Conservation (phyloP, 2,888 invertebrate species). For the Leptinotarsa rubiginosa region DNA sequence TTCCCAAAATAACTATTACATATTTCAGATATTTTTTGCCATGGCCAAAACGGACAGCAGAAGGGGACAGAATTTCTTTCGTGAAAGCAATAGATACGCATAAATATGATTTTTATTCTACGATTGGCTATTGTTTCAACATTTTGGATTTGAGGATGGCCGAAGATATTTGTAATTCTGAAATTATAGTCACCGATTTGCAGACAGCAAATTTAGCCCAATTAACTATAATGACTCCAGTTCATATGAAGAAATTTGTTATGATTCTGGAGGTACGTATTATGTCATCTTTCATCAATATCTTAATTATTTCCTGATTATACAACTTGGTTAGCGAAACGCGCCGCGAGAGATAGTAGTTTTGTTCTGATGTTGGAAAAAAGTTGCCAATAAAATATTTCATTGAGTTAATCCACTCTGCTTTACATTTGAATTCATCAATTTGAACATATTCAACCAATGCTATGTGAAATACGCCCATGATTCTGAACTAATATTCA, state of each 20-base stretch:
- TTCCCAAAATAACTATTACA: too few relatives aligned
- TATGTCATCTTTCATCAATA: not conserved
- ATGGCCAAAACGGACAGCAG: conserved; percentile 66
- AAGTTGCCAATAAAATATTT: too few relatives aligned
- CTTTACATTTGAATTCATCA: too few relatives aligned
- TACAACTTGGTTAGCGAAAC: too few relatives aligned
- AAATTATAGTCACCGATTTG: conserved; percentile 67
- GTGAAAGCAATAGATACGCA: conserved; percentile 59
- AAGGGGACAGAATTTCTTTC: conserved; percentile 66
- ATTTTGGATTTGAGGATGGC: conserved; percentile 67
- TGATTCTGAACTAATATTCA: too few relatives aligned
- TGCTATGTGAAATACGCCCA: too few relatives aligned
- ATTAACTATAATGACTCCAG: conserved; percentile 64
- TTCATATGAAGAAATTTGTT: conserved; percentile 64
- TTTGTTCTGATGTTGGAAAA: too few relatives aligned
- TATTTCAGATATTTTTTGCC: conserved; percentile 64
- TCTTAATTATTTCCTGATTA: too few relatives aligned
- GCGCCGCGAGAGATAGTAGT: too few relatives aligned
- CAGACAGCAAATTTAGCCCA: conserved; percentile 63
- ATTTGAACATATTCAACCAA: too few relatives aligned
- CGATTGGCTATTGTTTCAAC: conserved; percentile 60
- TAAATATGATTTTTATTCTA: conserved; percentile 55
- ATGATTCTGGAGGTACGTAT: conserved; percentile 65
- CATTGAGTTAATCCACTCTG: too few relatives aligned
- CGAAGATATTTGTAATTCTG: conserved; percentile 65